These are phyloP conservation scores for Phrynocephalus vlangalii DNA, from an alignment of 2,797 vertebrate genomes.

Conservation along the genomic window DNA sequence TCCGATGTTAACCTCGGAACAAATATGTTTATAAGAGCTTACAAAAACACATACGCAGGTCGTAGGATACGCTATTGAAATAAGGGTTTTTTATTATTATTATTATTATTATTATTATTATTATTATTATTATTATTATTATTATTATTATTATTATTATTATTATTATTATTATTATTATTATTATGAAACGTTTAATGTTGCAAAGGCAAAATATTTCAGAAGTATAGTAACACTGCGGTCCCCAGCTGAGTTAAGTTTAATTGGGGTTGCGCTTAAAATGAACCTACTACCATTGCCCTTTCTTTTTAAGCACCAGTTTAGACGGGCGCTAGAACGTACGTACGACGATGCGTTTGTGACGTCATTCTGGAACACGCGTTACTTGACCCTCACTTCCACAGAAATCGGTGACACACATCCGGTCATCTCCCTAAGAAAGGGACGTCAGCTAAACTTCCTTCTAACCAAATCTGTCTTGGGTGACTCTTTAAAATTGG, in stretches of 20 bases:
- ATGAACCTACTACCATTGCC: not conserved
- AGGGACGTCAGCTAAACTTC: not conserved
- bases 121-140: too few relatives aligned
- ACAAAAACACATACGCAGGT: not conserved
- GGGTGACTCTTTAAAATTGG: not conserved
- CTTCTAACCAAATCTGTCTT: constrained; percentile 11
- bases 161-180: too few relatives aligned
- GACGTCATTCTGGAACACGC: not conserved
- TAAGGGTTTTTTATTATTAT: not conserved
- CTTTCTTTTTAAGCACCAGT: not conserved
- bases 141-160: too few relatives aligned
- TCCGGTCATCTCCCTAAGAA: not conserved
- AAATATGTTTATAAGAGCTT: constrained; percentile 39
- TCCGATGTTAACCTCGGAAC: constrained; percentile 29
- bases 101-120: too few relatives aligned
- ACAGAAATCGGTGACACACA: not conserved
- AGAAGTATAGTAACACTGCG: not conserved
- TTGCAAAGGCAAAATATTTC: not conserved
- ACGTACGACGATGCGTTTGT: not conserved
- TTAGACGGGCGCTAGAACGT: not conserved
- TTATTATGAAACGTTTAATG: not conserved
- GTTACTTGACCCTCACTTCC: not conserved
- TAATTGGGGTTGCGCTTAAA: not conserved
- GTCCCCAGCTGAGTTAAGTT: not conserved
- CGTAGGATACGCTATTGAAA: not conserved